Base-by-base conservation (phyloP, 2,888 invertebrate genomes). In the Hydrotaea diabolus region DNA sequence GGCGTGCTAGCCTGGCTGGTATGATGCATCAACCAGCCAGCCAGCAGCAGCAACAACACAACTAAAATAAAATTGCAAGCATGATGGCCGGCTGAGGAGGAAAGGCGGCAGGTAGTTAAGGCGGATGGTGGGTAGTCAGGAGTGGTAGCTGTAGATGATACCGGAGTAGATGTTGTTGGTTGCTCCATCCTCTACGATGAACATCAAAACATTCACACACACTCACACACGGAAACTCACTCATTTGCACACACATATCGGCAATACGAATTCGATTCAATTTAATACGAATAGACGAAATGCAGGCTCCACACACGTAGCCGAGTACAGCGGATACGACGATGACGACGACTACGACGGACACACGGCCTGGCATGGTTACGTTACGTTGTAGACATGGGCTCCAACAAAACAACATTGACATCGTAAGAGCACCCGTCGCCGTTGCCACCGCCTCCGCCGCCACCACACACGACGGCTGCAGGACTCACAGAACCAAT, bases 231-330 rank as follows among this genome's bases (percentile, higher is more conserved):
- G n/a, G n/a, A n/a, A n/a, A n/a, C n/a, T n/a, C n/a, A n/a, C n/a
- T n/a, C n/a, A n/a, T n/a, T n/a, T n/a, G n/a, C 73, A 49, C 26
- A 19, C 31, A 73, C 15, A n/a, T 49, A 8, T 49, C 49, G n/a
- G 13, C 49, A 49, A 88, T 89, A 85, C 69, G 82, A 78, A 91
- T 90, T 90, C 91, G 90, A 91, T 91, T 90, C 89, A 90, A 91
- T 90, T 90, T 90, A 90, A 91, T 90, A 90, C 90, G 89, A 89
- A 90, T 19, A 21, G 11, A 39, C 46, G 46, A 69, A 43, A 69
- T 90, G 90, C 90, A 90, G 88, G 89, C 90, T 88, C 86, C 86
- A 87, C 87, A 31, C 82, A 83, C 76, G 31, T 31, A 83, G 66
- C 87, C 69, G 36, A 31, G 19, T 36, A 82, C 72, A 57, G 83